Evolutionary conservation across 1,140 invertebrate genomes (phyloP).

Genomic region (Lordiphosa mommai): DNA sequence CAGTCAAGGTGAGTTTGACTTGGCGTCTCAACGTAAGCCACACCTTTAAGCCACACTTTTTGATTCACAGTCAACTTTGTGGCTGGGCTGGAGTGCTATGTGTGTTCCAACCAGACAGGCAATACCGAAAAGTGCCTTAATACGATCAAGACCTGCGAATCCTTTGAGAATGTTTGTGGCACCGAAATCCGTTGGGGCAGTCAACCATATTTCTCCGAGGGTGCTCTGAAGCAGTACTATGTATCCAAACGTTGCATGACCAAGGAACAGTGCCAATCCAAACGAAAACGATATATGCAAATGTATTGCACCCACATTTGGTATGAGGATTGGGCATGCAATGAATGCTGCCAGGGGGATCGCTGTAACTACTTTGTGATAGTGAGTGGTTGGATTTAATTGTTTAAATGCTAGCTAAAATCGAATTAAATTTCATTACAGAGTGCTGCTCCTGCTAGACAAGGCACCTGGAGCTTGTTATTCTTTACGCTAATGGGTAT

Average conservation of each 20-base stretch:
- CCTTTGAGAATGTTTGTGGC: constrained; percentile 91
- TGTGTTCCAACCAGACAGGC: constrained; percentile 94
- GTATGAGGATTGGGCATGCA: constrained; percentile 98
- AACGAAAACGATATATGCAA: constrained; percentile 84
- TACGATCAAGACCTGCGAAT: constrained; percentile 94
- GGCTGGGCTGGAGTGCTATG: constrained; percentile 93
- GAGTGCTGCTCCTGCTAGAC: constrained; percentile 32
- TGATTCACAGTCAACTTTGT: constrained; percentile 80
- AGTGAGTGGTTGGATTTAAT: constrained; percentile 84
- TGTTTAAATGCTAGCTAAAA: too few species aligned
- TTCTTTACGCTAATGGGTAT: constrained; percentile 10
- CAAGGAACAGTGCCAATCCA: constrained; percentile 87
- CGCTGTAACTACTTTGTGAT: constrained; percentile 98
- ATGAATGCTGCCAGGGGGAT: constrained; percentile 98
- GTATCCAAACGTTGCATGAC: constrained; percentile 95
- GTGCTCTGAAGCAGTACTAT: constrained; percentile 95
- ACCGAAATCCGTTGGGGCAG: constrained; percentile 95
- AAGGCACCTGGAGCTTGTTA: not conserved
- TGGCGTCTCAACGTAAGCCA: not conserved
- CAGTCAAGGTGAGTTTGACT: constrained; percentile 35
- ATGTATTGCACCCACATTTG: constrained; percentile 94
- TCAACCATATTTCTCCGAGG: constrained; percentile 95
- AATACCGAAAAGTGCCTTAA: constrained; percentile 96
- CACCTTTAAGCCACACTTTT: constrained; percentile 42
- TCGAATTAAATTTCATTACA: constrained; percentile 15